Percentiles rank a stretch among this genome's conserved stretches.
Conservation (phyloP, 53 echinoderm and acorn worm genomes). For the Luidia sarsii region DNA sequence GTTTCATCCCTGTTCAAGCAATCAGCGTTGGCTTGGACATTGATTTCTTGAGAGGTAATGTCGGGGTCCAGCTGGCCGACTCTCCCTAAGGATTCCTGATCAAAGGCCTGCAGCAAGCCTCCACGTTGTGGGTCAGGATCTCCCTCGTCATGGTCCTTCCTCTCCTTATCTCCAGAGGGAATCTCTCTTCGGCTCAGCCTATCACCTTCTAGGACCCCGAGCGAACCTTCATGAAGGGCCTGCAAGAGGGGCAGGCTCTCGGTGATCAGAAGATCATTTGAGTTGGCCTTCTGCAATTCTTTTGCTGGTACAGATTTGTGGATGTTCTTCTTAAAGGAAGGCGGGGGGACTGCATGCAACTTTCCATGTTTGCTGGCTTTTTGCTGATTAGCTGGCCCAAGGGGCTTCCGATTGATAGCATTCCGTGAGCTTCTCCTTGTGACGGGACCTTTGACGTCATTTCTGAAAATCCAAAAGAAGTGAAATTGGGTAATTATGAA, state of each 20-base stretch:
- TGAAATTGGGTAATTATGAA: no score
- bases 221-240: slow-evolving; percentile 44
- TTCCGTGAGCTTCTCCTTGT: slow-evolving; percentile 9
- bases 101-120: slow-evolving; percentile 15
- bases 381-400: slow-evolving; percentile 15
- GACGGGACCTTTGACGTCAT: background rate
- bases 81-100: slow-evolving; percentile 31
- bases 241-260: slow-evolving; percentile 12
- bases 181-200: background rate
- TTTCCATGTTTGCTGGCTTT: background rate
- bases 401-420: slow-evolving; percentile 4
- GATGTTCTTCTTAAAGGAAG: background rate
- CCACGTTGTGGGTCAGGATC: background rate
- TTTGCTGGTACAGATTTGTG: background rate
- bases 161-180: background rate
- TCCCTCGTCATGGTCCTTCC: background rate
- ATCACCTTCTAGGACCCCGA: slow-evolving; percentile 8
- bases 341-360: background rate
- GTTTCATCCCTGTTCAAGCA: background rate
- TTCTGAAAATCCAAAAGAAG: background rate
- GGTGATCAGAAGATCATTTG: background rate
- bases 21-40: no score
- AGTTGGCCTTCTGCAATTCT: background rate
- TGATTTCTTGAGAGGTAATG: background rate
- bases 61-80: no score